These are phyloP conservation scores for Melanostoma mellinum DNA, from an alignment of 2,888 invertebrate species.

Conservation along the genomic window DNA sequence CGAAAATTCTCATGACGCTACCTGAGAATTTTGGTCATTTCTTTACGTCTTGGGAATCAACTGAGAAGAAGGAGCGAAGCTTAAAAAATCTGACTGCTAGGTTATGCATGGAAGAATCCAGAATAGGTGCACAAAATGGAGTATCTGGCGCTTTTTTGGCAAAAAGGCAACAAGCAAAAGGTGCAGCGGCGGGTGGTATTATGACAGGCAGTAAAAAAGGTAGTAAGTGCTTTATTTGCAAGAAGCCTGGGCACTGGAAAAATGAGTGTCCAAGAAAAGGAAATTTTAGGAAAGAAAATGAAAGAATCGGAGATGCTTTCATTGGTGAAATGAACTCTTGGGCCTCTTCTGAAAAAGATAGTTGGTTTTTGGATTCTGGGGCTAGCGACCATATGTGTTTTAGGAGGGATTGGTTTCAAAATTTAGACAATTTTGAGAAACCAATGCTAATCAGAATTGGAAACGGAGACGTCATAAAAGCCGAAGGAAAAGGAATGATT, in stretches of 20 bases:
- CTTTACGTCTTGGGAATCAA: conserved; percentile 74
- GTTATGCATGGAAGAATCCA: conserved; percentile 72
- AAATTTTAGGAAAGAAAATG: too few species aligned
- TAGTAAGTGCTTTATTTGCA: conserved; percentile 71
- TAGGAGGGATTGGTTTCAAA: conserved; percentile 14
- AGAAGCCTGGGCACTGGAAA: too few species aligned
- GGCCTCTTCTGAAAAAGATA: too few species aligned
- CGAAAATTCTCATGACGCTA: conserved; percentile 74
- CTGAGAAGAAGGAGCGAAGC: conserved; percentile 70
- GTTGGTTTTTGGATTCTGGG: too few species aligned
- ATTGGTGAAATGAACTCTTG: too few species aligned
- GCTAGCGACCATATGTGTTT: conserved; percentile 31
- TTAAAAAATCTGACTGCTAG: conserved; percentile 73
- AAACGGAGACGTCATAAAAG: conserved; percentile 56
- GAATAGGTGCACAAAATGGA: conserved; percentile 48
- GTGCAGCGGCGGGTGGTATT: background rate
- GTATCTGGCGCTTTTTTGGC: conserved; percentile 23
- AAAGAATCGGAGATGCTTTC: too few species aligned
- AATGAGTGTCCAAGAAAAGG: too few species aligned
- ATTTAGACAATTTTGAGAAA: conserved; percentile 1
- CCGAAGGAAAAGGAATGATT: too few species aligned
- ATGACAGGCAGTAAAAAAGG: conserved; percentile 4
- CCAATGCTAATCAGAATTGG: conserved; percentile 2
- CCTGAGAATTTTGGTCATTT: conserved; percentile 73
- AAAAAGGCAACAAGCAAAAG: conserved; percentile 16